Conservation (phyloP, 2,888 invertebrate genomes). For the Ornithoptera alexandrae region DNA sequence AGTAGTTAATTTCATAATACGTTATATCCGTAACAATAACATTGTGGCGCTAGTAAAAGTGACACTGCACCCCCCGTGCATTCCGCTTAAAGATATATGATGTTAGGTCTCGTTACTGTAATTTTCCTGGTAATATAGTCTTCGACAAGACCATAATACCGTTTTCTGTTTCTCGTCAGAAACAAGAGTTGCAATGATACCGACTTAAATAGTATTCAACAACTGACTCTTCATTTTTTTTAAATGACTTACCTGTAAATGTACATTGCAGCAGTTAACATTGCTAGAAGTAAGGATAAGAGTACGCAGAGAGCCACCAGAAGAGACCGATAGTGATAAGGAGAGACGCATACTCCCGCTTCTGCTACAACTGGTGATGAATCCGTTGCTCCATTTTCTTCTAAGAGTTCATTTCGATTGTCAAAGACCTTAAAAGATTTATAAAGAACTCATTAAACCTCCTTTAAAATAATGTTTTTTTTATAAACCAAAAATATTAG, state of each 20-base stretch:
- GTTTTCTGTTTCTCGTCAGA: too few relatives aligned
- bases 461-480: neutral
- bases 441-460: neutral
- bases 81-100: too few relatives aligned
- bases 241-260: slow-evolving; percentile 83
- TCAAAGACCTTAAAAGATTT: slow-evolving; percentile 85
- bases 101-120: too few relatives aligned
- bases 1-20: too few relatives aligned
- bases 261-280: slow-evolving; percentile 86
- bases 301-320: slow-evolving; percentile 88
- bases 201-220: neutral
- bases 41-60: too few relatives aligned
- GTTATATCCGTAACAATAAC: too few relatives aligned
- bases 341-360: slow-evolving; percentile 87
- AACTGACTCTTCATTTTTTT: too few relatives aligned
- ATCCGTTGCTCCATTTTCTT: slow-evolving; percentile 83
- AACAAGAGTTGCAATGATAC: neutral
- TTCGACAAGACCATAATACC: too few relatives aligned
- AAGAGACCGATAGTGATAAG: slow-evolving; percentile 91
- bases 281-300: slow-evolving; percentile 85
- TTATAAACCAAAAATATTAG: too few relatives aligned
- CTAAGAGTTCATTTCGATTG: slow-evolving; percentile 86
- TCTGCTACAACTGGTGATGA: slow-evolving; percentile 83
- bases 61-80: too few relatives aligned
- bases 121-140: too few relatives aligned